Evolutionary conservation across 2,888 invertebrate species (phyloP).

Genomic region (Timema cristinae): DNA sequence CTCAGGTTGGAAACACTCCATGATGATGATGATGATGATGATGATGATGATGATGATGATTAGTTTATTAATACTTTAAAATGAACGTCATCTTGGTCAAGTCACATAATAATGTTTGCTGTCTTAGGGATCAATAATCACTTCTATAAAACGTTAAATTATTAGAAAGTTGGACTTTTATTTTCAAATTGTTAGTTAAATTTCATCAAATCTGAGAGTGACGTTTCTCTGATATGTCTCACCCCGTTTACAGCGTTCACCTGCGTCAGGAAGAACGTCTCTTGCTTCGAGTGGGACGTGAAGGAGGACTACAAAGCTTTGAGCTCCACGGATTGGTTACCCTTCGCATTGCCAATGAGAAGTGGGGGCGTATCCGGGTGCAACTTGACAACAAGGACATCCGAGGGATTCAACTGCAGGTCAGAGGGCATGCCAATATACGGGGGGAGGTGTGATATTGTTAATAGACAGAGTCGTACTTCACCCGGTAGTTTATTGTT

Average conservation of each 20-base stretch:
- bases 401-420: slow-evolving; percentile 84
- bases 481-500: too few relatives aligned
- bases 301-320: slow-evolving; percentile 91
- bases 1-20: too few relatives aligned
- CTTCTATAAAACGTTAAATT: too few relatives aligned
- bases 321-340: slow-evolving; percentile 88
- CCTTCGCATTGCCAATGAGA: slow-evolving; percentile 83
- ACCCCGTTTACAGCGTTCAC: slow-evolving; percentile 80
- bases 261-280: slow-evolving; percentile 88
- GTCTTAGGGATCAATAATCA: too few relatives aligned
- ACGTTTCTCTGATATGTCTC: slow-evolving; percentile 4
- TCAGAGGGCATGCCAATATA: slow-evolving; percentile 37
- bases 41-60: too few relatives aligned
- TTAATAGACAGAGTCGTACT: not conserved
- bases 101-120: too few relatives aligned
- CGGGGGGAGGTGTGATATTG: not conserved
- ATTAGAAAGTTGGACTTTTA: too few relatives aligned
- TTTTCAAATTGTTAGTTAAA: too few relatives aligned
- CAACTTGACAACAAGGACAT: slow-evolving; percentile 75
- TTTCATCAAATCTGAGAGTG: too few relatives aligned
- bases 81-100: too few relatives aligned
- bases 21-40: too few relatives aligned
- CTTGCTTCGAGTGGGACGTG: slow-evolving; percentile 81
- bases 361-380: slow-evolving; percentile 79
- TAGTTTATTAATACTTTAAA: too few relatives aligned